These are phyloP conservation scores for Chrysolina americana DNA, from an alignment of 2,888 invertebrate genomes.

Conservation along the genomic window DNA sequence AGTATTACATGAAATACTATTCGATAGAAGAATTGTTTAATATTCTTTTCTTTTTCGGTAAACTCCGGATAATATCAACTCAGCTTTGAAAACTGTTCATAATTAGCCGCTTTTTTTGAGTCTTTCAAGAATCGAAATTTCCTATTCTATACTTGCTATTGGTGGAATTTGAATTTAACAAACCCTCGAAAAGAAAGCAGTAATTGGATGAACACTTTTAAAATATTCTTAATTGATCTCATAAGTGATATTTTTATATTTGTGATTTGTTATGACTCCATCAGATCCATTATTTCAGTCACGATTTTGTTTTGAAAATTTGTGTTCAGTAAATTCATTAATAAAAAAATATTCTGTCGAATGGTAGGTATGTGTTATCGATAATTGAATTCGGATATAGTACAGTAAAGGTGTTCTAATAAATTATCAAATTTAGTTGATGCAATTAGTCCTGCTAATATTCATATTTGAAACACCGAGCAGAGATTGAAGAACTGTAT, in stretches of 20 bases:
- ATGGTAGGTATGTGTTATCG: constrained; percentile 20
- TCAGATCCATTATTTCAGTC: background rate
- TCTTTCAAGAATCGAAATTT: too few relatives aligned
- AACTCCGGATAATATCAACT: constrained; percentile 2
- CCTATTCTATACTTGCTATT: too few relatives aligned
- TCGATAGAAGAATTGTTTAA: constrained; percentile 33
- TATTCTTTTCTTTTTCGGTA: background rate
- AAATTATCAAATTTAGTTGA: constrained; percentile 9
- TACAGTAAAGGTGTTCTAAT: background rate
- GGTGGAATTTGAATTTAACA: too few relatives aligned
- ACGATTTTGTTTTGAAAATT: background rate
- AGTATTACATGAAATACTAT: constrained; percentile 35
- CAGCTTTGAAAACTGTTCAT: background rate
- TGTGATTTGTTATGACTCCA: background rate
- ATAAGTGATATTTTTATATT: constrained; percentile 29
- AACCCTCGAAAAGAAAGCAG: too few relatives aligned
- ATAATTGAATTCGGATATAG: constrained; percentile 1
- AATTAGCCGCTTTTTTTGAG: too few relatives aligned
- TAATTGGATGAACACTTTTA: background rate
- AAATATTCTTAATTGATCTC: constrained; percentile 25
- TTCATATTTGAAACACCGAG: background rate
- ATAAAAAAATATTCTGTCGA: constrained; percentile 26
- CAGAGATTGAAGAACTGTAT: background rate
- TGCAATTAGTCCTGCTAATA: constrained; percentile 3
- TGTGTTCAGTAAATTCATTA: background rate